These are phyloP conservation scores for Lagopus leucura DNA, from an alignment of 2,113 vertebrate species.

Conservation along the genomic window DNA sequence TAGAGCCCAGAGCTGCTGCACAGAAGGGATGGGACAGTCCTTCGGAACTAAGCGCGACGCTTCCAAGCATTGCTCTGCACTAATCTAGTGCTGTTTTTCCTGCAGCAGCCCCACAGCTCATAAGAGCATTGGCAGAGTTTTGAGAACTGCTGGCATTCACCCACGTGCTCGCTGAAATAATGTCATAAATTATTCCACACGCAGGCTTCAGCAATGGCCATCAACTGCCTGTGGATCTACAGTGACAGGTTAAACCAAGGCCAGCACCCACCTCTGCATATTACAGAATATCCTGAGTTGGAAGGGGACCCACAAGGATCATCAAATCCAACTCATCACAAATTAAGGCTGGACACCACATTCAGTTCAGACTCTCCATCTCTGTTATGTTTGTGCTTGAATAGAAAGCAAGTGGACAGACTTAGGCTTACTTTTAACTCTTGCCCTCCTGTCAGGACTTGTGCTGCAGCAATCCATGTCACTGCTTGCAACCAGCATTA, in stretches of 20 bases:
- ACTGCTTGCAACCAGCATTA: background rate
- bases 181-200: background rate
- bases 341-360: background rate
- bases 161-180: accelerated
- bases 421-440: background rate
- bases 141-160: background rate
- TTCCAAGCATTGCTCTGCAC: background rate
- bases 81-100: background rate
- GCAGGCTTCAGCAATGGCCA: background rate
- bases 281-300: no score
- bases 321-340: no score
- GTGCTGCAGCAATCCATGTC: background rate
- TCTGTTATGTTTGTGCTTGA: background rate
- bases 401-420: background rate
- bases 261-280: background rate
- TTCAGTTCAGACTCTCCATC: background rate
- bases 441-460: background rate
- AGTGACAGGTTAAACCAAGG: background rate
- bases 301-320: no score
- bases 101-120: background rate
- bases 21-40: background rate
- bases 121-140: background rate
- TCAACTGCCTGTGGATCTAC: background rate
- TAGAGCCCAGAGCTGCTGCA: background rate
- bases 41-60: background rate